Evolutionary conservation across 2,797 vertebrate genomes (phyloP).

Genomic region (Peromyscus eremicus): DNA sequence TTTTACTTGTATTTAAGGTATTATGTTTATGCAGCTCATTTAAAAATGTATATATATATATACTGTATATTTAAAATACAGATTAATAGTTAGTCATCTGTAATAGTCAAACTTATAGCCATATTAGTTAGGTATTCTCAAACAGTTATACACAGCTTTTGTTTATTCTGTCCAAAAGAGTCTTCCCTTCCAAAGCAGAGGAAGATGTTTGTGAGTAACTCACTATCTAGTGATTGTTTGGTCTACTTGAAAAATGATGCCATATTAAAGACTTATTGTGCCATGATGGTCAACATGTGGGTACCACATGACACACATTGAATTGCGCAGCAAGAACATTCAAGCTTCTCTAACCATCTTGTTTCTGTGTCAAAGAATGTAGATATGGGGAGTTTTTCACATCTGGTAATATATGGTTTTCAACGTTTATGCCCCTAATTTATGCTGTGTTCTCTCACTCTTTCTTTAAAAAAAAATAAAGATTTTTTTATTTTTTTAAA

Average conservation of each 20-base stretch:
- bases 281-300: background rate
- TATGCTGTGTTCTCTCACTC: background rate
- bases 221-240: background rate
- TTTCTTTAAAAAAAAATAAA: too few species aligned
- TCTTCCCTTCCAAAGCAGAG: background rate
- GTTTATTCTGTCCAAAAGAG: background rate
- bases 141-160: background rate
- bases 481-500: too few species aligned
- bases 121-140: background rate
- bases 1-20: too few species aligned
- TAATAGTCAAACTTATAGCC: too few species aligned
- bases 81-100: too few species aligned
- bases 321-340: background rate
- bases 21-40: too few species aligned
- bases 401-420: background rate
- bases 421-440: background rate
- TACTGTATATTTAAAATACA: too few species aligned
- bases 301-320: background rate
- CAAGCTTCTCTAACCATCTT: background rate
- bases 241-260: background rate
- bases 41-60: too few species aligned
- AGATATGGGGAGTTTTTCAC: background rate
- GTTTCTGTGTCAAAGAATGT: background rate
- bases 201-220: background rate
- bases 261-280: background rate